A percentile compares a stretch with the other conserved stretches of the same genome.
Evolutionary conservation across 2,888 invertebrate species (phyloP).

Genomic region (Lissonota sp.): DNA sequence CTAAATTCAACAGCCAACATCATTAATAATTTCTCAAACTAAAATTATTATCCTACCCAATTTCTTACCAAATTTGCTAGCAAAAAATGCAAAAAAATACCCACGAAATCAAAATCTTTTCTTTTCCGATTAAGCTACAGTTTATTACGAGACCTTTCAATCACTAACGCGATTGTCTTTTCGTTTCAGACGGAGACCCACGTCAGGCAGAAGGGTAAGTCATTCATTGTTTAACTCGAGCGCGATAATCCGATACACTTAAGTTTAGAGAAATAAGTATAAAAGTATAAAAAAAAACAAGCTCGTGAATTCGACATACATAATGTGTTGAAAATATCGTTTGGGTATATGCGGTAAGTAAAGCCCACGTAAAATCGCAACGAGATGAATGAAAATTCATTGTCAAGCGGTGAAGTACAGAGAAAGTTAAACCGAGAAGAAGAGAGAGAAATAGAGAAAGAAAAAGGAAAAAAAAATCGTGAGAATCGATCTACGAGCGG

Average conservation of each 20-base stretch:
- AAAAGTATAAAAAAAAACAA: slow-evolving; percentile 40
- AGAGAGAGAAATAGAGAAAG: slow-evolving; percentile 24
- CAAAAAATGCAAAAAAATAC: no score
- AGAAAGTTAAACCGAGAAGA: neutral
- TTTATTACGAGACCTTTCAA: neutral
- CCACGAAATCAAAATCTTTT: no score
- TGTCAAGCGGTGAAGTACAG: no score
- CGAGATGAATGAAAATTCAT: no score
- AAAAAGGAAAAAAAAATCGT: slow-evolving; percentile 28
- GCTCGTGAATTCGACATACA: slow-evolving; percentile 42
- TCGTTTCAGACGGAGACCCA: slow-evolving; percentile 80
- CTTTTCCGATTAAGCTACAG: no score
- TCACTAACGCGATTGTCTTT: slow-evolving; percentile 11
- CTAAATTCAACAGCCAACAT: no score
- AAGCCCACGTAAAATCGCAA: neutral
- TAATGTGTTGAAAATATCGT: slow-evolving; percentile 30
- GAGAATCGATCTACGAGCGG: neutral
- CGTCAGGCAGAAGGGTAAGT: slow-evolving; percentile 82
- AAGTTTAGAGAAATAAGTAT: slow-evolving; percentile 54
- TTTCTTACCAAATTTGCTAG: no score
- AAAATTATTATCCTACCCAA: no score
- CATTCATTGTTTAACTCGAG: slow-evolving; percentile 41
- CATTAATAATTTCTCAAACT: no score
- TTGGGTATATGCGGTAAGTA: slow-evolving; percentile 50
- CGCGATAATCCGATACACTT: slow-evolving; percentile 20